Evolutionary conservation across 2,797 vertebrate genomes (phyloP), one percentile per base, ranked within the genome.

Genomic region (Austrolebias charrua): DNA sequence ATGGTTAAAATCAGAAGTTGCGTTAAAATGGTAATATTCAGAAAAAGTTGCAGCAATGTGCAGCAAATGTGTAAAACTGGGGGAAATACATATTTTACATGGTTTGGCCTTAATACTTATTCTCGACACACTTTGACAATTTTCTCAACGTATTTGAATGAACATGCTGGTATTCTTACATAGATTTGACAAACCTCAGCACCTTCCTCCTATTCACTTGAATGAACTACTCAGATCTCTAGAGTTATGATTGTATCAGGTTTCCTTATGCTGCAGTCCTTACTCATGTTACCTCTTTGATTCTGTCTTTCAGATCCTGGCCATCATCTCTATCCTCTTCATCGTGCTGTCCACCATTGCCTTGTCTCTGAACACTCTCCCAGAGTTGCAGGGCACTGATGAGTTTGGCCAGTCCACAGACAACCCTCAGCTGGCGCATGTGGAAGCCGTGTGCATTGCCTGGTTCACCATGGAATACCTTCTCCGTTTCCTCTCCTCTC

Each of bases 401-500:
- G 97, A 99, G 81, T 98, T 94, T 48, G 96, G 95, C 67, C 95
- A 98, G 79, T 91, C 93, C 60, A 96, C 95, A 15, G 98, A 99
- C 86, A 99, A 99, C 80, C 96, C 97, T 0, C 95, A 98, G 60
- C 92, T 99, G 66, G 98, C 98, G 5, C 98, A 99, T 0, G 96
- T 99, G 78, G 98, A 99, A 83, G 98, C 98, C 0, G 95, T 99
- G 71, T 99, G 98, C 86, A 99, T 99, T 1, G 97, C 97, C 0
- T 99, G 98, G 98, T 99, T 99, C 80, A 99, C 98, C 65, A 99
- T 99, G 97, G 98, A 99, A 81, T 99, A 99, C 88, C 92, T 99
- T 61, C 92, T 99, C 66, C 95, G 98, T 4, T 99, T 99, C 89
- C 93, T 99, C 28, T 99, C 97, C 54, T 98, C 98, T 0, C 98